A percentile compares a stretch with the other conserved stretches of the same genome.
phyloP scores from a whole-genome alignment of 1,140 invertebrate species.

The Drosophila littoralis region DNA sequence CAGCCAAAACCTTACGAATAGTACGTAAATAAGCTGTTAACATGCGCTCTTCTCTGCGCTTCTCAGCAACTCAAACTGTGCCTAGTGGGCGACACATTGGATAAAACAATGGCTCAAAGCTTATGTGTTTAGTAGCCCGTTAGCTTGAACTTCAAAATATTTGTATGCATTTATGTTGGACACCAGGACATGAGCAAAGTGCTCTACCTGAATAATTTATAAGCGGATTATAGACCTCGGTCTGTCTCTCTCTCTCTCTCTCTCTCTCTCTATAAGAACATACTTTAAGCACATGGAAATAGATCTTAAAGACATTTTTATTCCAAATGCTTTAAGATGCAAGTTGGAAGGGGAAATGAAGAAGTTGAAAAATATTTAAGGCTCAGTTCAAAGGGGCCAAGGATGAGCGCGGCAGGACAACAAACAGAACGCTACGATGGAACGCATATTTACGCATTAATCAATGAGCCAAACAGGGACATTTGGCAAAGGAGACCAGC shows the following conservation, averaged over 20 bases:
- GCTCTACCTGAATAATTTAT: no score
- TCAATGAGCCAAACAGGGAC: constrained; percentile 66
- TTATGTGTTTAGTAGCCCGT: no score
- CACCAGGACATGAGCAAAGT: no score
- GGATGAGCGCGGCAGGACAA: constrained; percentile 41
- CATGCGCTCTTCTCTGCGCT: constrained; percentile 6
- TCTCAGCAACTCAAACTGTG: background rate
- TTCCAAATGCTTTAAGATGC: background rate
- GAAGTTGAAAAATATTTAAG: constrained; percentile 4
- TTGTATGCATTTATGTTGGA: no score
- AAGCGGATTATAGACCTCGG: background rate
- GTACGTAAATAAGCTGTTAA: constrained; percentile 38
- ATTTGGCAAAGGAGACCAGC: constrained; percentile 43
- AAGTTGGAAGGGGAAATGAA: background rate
- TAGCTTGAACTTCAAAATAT: no score
- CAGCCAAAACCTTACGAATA: no score
- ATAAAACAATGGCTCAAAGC: no score
- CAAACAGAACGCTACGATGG: constrained; percentile 54
- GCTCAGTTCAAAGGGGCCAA: constrained; percentile 22
- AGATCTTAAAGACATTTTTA: background rate
- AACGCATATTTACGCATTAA: constrained; percentile 78
- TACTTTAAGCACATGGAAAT: no score
- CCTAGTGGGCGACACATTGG: background rate
- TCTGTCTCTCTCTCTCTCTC: no score
- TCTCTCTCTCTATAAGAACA: background rate